phyloP scores from a whole-genome alignment of 2,888 invertebrate genomes.

The Callyntrura guangdongensis region DNA sequence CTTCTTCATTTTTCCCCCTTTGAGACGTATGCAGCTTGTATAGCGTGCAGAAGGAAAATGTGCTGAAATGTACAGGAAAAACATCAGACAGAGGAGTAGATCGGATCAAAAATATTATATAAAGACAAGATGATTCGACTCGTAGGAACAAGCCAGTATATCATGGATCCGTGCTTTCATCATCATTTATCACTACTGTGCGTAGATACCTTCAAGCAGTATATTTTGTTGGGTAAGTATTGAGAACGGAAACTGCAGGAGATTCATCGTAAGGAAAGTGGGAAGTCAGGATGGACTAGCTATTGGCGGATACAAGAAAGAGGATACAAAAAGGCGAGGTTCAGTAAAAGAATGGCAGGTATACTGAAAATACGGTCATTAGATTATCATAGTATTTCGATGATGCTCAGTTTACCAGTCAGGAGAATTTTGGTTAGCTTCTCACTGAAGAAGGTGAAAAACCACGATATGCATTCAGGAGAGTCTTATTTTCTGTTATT shows the following conservation, averaged over 20 bases:
- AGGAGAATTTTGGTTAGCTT: background rate
- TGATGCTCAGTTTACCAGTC: background rate
- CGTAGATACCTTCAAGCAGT: background rate
- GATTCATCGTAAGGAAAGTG: slow-evolving; percentile 41
- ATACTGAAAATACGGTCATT: background rate
- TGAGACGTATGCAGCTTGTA: no score
- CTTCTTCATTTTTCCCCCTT: background rate
- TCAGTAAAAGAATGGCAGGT: slow-evolving; percentile 8
- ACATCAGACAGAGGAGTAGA: background rate
- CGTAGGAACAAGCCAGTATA: background rate
- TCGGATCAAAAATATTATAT: slow-evolving; percentile 14
- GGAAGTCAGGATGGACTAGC: slow-evolving; percentile 31
- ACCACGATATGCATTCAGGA: background rate
- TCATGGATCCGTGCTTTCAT: background rate
- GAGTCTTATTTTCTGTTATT: background rate
- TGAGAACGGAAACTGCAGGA: slow-evolving; percentile 46
- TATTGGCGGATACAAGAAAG: slow-evolving; percentile 9
- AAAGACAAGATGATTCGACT: background rate
- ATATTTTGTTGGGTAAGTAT: slow-evolving; percentile 20
- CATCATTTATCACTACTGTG: background rate
- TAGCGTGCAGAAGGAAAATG: no score
- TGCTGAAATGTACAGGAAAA: background rate
- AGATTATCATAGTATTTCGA: background rate
- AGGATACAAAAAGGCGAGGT: background rate
- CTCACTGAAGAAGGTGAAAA: background rate